Conservation (phyloP, 1,140 invertebrate species). For the Drosophila prosaltans region DNA sequence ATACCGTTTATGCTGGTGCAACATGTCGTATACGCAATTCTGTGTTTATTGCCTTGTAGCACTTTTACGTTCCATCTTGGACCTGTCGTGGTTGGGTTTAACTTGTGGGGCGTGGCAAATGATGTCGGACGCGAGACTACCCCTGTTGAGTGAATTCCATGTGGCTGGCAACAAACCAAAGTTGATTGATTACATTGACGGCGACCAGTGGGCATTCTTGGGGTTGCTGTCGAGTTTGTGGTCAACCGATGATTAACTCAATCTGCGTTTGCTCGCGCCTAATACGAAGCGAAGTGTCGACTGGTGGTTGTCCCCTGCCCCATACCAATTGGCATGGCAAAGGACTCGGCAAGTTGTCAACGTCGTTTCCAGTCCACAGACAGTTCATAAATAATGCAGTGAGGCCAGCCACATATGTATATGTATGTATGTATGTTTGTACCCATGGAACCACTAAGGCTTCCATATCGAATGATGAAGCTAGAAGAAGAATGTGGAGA, state of each 20-base stretch:
- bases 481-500: neutral
- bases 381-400: slow-evolving; percentile 63
- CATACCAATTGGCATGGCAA: neutral
- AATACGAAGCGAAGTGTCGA: slow-evolving; percentile 52
- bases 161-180: slow-evolving; percentile 29
- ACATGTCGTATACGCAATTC: slow-evolving; percentile 63
- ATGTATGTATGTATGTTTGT: no score
- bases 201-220: neutral
- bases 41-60: slow-evolving; percentile 63
- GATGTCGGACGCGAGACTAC: slow-evolving; percentile 19
- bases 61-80: slow-evolving; percentile 30
- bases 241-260: slow-evolving; percentile 62
- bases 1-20: slow-evolving; percentile 46
- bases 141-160: slow-evolving; percentile 39
- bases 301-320: slow-evolving; percentile 16
- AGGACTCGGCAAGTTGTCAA: slow-evolving; percentile 50
- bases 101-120: slow-evolving; percentile 36
- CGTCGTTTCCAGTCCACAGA: slow-evolving; percentile 16
- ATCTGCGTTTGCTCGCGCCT: slow-evolving; percentile 47
- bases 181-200: slow-evolving; percentile 59
- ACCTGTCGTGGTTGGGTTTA: slow-evolving; percentile 27
- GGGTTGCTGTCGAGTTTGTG: slow-evolving; percentile 29
- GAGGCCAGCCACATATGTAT: slow-evolving; percentile 14
- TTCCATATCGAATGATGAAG: neutral
- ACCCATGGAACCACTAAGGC: neutral